Evolutionary conservation across 1,140 invertebrate species (phyloP), one percentile per base, ranked within the genome.

Genomic region (Helicorthomorpha holstii): DNA sequence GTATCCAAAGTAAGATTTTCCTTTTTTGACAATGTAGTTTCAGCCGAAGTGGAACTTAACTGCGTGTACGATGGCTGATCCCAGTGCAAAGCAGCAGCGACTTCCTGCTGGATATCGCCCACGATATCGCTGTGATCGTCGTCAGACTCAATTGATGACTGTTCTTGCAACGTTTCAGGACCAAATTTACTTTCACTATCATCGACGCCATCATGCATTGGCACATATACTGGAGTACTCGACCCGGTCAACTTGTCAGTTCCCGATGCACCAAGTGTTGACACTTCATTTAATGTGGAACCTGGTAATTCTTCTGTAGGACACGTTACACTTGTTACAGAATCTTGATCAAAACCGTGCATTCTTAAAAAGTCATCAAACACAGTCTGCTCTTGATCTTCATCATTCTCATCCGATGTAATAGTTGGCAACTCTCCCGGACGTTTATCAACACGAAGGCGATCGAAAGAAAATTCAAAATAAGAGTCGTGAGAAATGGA

Each of bases 401-500:
- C 7, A 16, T 34, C 29, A 16, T 34, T 34, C 12, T 49, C 48
- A 4, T 48, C 24, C 7, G 46, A 34, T 16, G 16, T 34, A 7
- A 34, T 34, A 34, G 29, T 34, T 7, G 7, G 7, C 7, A 34
- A 16, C 29, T 34, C 29, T 34, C 29, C 29, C 7, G 16, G 7
- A 34, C 7, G 29, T 34, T 34, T 34, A 34, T 34, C 29, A 19
- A 52, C 29, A 2, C 50, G 60, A 43, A 53, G 54, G 34, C 56
- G 58, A 24, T 54, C 53, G 25, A 48, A 48, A 19, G 54, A 21
- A 60, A 76, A 60, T 63, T 91, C 86, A 70, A 93, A 93, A 66
- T 92, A 93, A 1, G 87, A 92, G 66, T 93, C 88, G 64, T 91
- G 88, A 0, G 86, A 91, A 0, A 87, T 83, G 1, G 85, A 89